Conservation (phyloP, 2,888 invertebrate species). For the Timandra comae region DNA sequence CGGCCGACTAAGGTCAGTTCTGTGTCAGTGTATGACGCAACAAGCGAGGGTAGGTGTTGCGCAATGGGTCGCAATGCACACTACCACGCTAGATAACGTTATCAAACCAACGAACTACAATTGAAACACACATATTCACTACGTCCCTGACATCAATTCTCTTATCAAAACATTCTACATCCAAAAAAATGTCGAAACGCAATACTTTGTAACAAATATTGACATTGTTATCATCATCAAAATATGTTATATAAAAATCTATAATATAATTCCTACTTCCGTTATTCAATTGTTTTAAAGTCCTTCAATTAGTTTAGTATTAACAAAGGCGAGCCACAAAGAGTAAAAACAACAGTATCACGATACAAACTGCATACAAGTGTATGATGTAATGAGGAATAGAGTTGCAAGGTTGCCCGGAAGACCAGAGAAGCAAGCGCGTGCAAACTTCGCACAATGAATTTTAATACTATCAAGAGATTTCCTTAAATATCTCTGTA, state of each 20-base stretch:
- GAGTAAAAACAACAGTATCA: conserved; percentile 34
- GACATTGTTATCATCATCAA: too few relatives aligned
- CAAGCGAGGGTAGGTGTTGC: conserved; percentile 49
- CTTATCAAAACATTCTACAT: background rate
- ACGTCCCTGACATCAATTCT: background rate
- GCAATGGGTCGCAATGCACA: conserved; percentile 45
- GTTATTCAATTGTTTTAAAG: conserved; percentile 5
- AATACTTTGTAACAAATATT: too few relatives aligned
- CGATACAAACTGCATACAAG: conserved; percentile 49
- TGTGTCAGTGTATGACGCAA: conserved; percentile 62
- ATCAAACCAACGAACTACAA: conserved; percentile 7
- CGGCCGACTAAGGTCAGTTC: conserved; percentile 57
- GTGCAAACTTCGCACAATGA: conserved; percentile 32
- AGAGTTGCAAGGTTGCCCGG: conserved; percentile 61
- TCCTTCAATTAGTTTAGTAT: conserved; percentile 11
- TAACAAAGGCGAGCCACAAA: conserved; percentile 33
- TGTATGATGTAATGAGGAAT: conserved; percentile 72
- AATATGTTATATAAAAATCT: too few relatives aligned
- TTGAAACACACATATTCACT: background rate
- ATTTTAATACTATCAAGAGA: too few relatives aligned
- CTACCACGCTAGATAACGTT: conserved; percentile 12
- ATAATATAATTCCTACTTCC: background rate
- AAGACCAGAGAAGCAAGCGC: conserved; percentile 54
- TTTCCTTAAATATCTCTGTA: too few relatives aligned
- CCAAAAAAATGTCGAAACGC: too few relatives aligned